Base-by-base conservation (phyloP, 2,888 invertebrate genomes). In the Dasypolia templi region DNA sequence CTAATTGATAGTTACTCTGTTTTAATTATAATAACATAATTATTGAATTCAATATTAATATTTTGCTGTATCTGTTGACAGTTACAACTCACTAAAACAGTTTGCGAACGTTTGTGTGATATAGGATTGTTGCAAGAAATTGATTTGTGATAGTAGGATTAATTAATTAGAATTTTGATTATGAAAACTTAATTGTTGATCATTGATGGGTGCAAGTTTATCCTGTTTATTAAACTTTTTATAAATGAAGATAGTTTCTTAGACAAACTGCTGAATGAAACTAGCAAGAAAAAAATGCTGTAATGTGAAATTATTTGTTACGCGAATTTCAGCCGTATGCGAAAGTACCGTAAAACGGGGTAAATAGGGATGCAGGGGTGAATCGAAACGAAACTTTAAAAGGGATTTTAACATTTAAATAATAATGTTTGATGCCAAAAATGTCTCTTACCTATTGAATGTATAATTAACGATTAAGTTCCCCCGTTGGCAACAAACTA, bases 61-160 rank as follows among this genome's bases (percentile, higher is more conserved):
- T 72, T 72, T 63, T 61, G 32, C 55, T 81, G 59, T 55, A 66
- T 61, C 49, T 63, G 69, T 75, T 75, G 59, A 64, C 35, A 56
- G 63, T 67, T 61, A 29, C 5, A 29, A 72, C 72, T 79, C 69
- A 81, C 77, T 81, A 77, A 81, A 81, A 84, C 77, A 72, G 75
- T 44, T 56, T 69, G 69, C 56, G 19, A 42, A 29, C 6, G n/a
- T 66, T 72, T 19, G 42, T 77, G 39, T 72, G 61, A 32, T 39
- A 35, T 22, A 39, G 65, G 53, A 64, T 26, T 81, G 51, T 77
- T 66, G 53, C 2, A 32, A 53, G 14, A 46, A 42, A 32, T 62
- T 42, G 9, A 49, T 49, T 62, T 63, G 44, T 55, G 17, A 51
- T 42, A 46, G 19, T 39, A n/a, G 19, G 19, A 42, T 14, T 9